Base-by-base conservation (phyloP, 2,888 invertebrate species). In the Apomyelois bistriatella region DNA sequence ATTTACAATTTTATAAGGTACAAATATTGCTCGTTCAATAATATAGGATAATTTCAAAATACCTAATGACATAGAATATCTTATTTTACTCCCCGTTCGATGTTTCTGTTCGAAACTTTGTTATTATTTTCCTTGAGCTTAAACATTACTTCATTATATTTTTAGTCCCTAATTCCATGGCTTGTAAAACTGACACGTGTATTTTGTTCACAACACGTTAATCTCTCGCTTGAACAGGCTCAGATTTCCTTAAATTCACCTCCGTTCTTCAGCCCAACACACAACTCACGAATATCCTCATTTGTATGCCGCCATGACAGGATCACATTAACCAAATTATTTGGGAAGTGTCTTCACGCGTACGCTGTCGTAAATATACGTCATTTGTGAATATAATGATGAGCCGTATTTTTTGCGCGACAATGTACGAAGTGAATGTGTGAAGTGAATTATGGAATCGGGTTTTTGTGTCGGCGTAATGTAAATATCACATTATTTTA, bases 321-420 rank as follows among this genome's bases (percentile, higher is more conserved):
- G 40, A 50, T 56, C 53, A 47, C 52, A 53, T 55, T 53, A 62
- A 62, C 54, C 54, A 59, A 60, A 62, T 61, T 56, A 64, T 64
- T 57, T 52, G 59, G 53, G 56, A 60, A 67, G 65, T 63, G 65
- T 61, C 59, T 62, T 63, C 58, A 16, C 46, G 46, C 46, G 46
- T 16, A 15, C 32, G 46, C 15, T 32, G 10, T 48, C 60, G 53
- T 65, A 59, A 61, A 63, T 56, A 61, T 59, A 58, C 51, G 48
- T 37, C 54, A 61, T 61, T 58, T 16, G 46, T 15, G 32, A 10
- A 16, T 35, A 32, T 35, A 46, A 46, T 46, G 32, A 46, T 35
- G 32, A 16, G 32, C 9, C 3, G 32, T 35, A 40, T 40, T 40
- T 58, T 60, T 62, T 58, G 59, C 58, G 56, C 58, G 53, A 13